These are phyloP conservation scores for Hybognathus amarus DNA, from an alignment of 2,797 vertebrate genomes.

Conservation along the genomic window DNA sequence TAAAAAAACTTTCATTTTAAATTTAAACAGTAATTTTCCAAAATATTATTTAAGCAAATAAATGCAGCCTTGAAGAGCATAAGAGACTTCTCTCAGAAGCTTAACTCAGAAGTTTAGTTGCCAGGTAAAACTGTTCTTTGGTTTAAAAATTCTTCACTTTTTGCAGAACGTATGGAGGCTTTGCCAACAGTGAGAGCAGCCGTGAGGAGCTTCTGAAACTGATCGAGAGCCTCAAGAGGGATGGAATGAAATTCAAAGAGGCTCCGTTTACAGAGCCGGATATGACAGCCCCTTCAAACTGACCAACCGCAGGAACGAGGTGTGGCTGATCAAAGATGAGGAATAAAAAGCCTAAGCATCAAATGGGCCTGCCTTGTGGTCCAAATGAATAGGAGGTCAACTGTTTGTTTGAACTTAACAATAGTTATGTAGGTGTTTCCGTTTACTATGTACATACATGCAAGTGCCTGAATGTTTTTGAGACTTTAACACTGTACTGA, in stretches of 20 bases:
- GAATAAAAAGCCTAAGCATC: slow-evolving; percentile 52
- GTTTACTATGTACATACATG: neutral
- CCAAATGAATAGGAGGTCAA: slow-evolving; percentile 26
- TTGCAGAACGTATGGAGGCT: slow-evolving; percentile 79
- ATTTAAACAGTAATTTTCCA: too few relatives aligned
- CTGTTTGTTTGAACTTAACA: neutral
- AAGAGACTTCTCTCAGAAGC: neutral
- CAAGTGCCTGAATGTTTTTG: slow-evolving; percentile 37
- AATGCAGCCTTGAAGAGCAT: neutral
- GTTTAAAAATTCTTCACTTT: neutral
- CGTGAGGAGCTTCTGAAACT: slow-evolving; percentile 80
- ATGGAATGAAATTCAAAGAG: slow-evolving; percentile 75
- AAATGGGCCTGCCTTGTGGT: neutral
- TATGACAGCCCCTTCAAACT: slow-evolving; percentile 84
- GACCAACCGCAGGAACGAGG: slow-evolving; percentile 82
- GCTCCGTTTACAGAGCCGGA: slow-evolving; percentile 80
- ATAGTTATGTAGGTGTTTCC: neutral
- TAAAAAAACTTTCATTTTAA: too few relatives aligned
- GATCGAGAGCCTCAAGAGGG: slow-evolving; percentile 77
- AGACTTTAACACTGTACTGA: neutral
- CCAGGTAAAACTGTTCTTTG: neutral
- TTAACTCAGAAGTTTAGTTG: neutral
- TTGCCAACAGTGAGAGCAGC: slow-evolving; percentile 75
- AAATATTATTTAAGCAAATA: too few relatives aligned
- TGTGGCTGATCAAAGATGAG: slow-evolving; percentile 78